Conservation (phyloP, 2,888 invertebrate species). For the Carterocephalus palaemon region DNA sequence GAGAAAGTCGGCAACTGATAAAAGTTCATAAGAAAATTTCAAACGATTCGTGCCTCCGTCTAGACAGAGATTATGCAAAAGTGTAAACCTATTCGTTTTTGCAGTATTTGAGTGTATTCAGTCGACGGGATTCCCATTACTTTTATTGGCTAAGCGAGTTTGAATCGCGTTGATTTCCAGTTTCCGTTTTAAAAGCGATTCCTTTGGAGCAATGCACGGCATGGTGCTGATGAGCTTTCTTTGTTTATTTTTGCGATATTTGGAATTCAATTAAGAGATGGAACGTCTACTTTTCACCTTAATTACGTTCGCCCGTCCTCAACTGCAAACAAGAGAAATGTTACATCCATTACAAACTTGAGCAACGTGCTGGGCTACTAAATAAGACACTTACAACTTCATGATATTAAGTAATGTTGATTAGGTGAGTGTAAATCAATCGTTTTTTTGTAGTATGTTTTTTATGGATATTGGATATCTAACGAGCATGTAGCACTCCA, state of each 20-base stretch:
- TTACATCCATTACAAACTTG: conserved; percentile 9
- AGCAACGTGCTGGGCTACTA: not conserved
- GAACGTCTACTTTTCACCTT: conserved; percentile 34
- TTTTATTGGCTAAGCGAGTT: conserved; percentile 59
- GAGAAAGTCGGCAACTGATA: conserved; percentile 23
- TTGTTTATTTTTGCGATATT: conserved; percentile 43
- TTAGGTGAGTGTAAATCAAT: too few species aligned
- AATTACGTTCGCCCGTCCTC: conserved; percentile 29
- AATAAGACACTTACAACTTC: too few species aligned
- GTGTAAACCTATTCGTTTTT: conserved; percentile 62
- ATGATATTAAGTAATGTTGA: too few species aligned
- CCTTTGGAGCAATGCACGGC: conserved; percentile 44
- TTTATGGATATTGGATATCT: too few species aligned
- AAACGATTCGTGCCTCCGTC: conserved; percentile 61
- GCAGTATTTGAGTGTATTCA: conserved; percentile 34
- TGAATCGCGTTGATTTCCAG: conserved; percentile 49
- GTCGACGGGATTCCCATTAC: conserved; percentile 37
- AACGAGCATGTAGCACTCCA: too few species aligned
- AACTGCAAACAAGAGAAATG: conserved; percentile 39
- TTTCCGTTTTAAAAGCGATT: conserved; percentile 59
- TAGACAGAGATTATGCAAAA: conserved; percentile 75
- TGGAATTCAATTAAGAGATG: conserved; percentile 38
- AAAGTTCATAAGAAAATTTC: conserved; percentile 47
- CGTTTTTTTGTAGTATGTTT: too few species aligned
- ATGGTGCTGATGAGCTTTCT: conserved; percentile 42